Base-by-base conservation (phyloP, 2,113 vertebrate genomes). In the Butorides virescens region DNA sequence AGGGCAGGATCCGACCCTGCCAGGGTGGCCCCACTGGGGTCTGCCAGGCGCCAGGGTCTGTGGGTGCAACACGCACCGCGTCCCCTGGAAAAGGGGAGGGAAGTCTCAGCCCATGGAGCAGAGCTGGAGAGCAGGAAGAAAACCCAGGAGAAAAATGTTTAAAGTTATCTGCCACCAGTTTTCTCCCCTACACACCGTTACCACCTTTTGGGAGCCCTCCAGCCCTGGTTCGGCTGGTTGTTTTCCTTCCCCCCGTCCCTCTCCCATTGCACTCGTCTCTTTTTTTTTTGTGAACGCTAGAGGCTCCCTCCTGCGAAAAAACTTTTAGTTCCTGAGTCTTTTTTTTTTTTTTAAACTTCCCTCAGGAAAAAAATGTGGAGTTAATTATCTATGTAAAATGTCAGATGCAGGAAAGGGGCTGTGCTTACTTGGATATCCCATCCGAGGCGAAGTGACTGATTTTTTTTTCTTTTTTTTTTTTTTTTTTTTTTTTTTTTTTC, bases 331-430 rank as follows among this genome's bases (percentile, higher is more conserved):
- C 91, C 92, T 78, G 91, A 66, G 66, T 92, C 3, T 53, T 49
- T 32, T 94, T 86, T 91, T 93, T 90, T 88, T 97, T 97, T 95
- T 56, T 81, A 1, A 82, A 92, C 62, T 94, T 96, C 95, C 96
- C 96, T 73, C 88, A 93, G 89, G 75, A 67, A 96, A 95, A 77
- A 97, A 98, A 98, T 98, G 97, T 98, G 98, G 97, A 97, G 88
- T 98, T 98, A 98, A 98, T 98, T 98, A 98, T 97, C 91, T 96
- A 97, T 97, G 97, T 97, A 98, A 96, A 97, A 96, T 98, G 98
- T 97, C 95, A 96, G 97, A 97, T 97, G 96, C 96, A 98, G 97
- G 98, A 99, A 98, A 97, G 98, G 99, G 99, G 98, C 97, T 97
- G 98, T 98, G 97, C 98, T 98, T 98, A 97, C 98, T 98, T 98